phyloP scores from a whole-genome alignment of 2,113 vertebrate species.

The Nesospiza acunhae region DNA sequence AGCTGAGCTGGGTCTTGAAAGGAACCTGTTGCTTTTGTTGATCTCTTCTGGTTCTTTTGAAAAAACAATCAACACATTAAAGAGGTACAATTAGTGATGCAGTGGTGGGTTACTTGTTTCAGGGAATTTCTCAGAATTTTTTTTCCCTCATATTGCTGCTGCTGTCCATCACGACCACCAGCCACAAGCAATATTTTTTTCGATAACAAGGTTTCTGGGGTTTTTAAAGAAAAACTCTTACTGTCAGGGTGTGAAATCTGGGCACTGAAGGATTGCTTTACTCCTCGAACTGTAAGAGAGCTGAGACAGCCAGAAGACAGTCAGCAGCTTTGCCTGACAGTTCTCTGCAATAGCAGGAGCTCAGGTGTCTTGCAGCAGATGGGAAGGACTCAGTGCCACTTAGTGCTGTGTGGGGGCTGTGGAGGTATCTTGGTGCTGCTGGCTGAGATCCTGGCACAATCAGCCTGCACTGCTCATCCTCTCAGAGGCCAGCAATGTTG shows the following conservation, averaged over 20 bases:
- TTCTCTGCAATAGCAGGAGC: background rate
- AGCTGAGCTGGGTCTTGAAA: background rate
- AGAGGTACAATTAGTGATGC: background rate
- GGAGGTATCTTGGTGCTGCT: accelerated
- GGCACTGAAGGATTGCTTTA: background rate
- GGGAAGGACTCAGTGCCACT: background rate
- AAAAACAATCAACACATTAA: background rate
- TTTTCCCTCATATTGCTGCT: background rate
- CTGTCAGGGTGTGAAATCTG: background rate
- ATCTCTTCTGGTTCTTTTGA: background rate
- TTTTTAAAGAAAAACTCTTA: background rate
- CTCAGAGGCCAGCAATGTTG: background rate
- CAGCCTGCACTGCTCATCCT: background rate
- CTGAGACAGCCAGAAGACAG: background rate
- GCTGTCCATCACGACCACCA: background rate
- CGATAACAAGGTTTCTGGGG: accelerated
- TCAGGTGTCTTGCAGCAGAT: accelerated
- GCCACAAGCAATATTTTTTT: background rate
- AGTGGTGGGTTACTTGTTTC: background rate
- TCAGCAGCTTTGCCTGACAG: background rate
- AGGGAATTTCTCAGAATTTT: background rate
- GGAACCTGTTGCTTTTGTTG: background rate
- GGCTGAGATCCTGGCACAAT: background rate
- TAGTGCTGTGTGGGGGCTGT: background rate
- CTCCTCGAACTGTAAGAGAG: background rate